Conservation (phyloP, 2,888 invertebrate species). For the Xanthia togata region DNA sequence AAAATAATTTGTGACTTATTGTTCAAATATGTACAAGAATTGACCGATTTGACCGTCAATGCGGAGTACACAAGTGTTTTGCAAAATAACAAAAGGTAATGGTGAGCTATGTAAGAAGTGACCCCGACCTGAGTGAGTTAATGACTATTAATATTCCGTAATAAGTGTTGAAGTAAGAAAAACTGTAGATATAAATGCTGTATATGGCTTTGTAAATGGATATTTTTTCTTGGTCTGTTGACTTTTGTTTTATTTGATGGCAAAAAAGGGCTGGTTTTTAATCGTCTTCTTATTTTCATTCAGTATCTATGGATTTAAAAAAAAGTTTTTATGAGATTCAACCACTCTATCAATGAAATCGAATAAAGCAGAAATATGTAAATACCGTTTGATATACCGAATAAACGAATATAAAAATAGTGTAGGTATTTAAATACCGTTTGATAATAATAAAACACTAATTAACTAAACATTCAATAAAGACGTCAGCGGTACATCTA, state of each 20-base stretch:
- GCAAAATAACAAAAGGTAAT: conserved; percentile 63
- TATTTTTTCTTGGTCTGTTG: conserved; percentile 33
- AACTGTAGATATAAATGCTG: conserved; percentile 25
- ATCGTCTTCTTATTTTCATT: conserved; percentile 2
- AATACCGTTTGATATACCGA: neutral
- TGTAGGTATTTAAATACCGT: neutral
- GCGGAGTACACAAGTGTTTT: conserved; percentile 79
- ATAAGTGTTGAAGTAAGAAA: conserved; percentile 55
- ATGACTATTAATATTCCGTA: conserved; percentile 54
- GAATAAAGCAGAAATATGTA: neutral
- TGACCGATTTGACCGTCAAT: conserved; percentile 84
- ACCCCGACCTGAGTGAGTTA: conserved; percentile 67
- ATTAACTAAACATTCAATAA: conserved; percentile 66
- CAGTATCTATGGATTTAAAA: no score
- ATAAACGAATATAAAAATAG: neutral
- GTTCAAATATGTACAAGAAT: conserved; percentile 66
- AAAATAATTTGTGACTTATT: conserved; percentile 75
- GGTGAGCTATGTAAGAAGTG: conserved; percentile 69
- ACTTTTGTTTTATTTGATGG: conserved; percentile 15
- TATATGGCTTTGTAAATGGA: conserved; percentile 30
- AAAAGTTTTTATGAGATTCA: neutral
- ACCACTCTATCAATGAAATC: neutral
- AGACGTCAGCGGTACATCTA: conserved; percentile 59
- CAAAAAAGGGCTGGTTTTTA: neutral
- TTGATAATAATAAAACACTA: conserved; percentile 41